These are phyloP conservation scores for Elymnias hypermnestra DNA, from an alignment of 1,140 invertebrate genomes.

Conservation along the genomic window DNA sequence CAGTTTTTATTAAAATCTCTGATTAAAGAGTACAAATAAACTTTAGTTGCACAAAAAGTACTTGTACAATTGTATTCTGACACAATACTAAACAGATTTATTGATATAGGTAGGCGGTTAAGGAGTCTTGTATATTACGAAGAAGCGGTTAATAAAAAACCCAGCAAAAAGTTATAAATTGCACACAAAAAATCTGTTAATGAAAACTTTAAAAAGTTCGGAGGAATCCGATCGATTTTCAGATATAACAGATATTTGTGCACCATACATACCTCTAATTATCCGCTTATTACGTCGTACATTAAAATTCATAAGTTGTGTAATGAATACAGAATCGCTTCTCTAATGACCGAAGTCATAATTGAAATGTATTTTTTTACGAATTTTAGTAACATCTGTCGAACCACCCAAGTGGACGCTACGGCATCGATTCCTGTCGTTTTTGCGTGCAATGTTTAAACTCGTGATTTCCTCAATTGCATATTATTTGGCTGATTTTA, in stretches of 20 bases:
- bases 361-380: conserved; percentile 52
- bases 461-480: conserved; percentile 25
- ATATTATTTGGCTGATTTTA: conserved; percentile 22
- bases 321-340: conserved; percentile 34
- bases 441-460: conserved; percentile 24
- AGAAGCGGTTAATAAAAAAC: too few species aligned
- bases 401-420: conserved; percentile 46
- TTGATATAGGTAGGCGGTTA: too few species aligned
- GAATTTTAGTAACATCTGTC: conserved; percentile 42
- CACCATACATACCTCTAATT: conserved; percentile 11
- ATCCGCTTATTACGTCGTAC: conserved; percentile 22
- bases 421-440: conserved; percentile 10
- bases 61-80: too few species aligned
- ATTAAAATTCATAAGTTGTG: conserved; percentile 53
- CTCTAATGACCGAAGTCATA: conserved; percentile 40
- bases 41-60: too few species aligned
- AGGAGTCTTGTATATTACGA: too few species aligned
- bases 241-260: neutral
- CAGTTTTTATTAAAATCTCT: too few species aligned
- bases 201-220: too few species aligned
- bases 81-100: too few species aligned
- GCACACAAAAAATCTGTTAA: too few species aligned
- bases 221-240: neutral
- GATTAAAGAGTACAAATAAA: too few species aligned
- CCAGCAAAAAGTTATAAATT: too few species aligned